phyloP scores from a whole-genome alignment of 2,797 vertebrate species.

The Setipinna tenuifilis region DNA sequence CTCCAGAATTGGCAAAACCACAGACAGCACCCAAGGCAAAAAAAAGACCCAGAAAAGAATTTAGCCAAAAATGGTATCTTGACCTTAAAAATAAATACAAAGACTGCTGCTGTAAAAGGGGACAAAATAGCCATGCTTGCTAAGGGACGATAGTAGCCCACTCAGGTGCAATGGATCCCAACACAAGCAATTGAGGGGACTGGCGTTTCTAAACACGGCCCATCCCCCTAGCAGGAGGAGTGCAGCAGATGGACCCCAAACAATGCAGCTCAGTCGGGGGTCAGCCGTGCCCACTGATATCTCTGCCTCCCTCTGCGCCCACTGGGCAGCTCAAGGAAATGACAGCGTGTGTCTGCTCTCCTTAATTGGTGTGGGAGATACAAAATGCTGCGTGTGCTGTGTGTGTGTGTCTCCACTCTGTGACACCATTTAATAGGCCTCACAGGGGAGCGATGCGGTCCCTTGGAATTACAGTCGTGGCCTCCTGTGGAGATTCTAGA shows the following conservation, averaged over 20 bases:
- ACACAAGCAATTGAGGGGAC: background rate
- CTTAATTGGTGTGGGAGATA: background rate
- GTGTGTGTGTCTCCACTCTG: background rate
- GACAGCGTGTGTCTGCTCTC: background rate
- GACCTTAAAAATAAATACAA: background rate
- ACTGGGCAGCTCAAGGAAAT: conserved; percentile 6
- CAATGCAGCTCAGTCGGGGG: conserved; percentile 59
- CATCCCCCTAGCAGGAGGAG: conserved; percentile 54
- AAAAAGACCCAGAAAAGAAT: background rate
- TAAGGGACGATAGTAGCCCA: no score
- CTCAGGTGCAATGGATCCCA: background rate
- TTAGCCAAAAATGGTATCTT: background rate
- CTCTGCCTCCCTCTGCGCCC: conserved; percentile 38
- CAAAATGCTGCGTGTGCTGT: background rate
- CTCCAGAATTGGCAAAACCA: background rate
- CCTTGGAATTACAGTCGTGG: background rate
- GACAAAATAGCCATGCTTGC: no score
- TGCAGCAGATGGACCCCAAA: conserved; percentile 64
- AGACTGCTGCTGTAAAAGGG: no score
- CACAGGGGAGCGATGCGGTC: background rate
- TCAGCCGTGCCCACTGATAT: conserved; percentile 41
- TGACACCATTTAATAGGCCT: background rate
- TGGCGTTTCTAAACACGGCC: conserved; percentile 39
- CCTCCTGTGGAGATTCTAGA: background rate
- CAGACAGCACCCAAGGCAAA: background rate